Percentiles rank a stretch among this genome's conserved stretches.
These are phyloP conservation scores for Rotaria magnacalcarata DNA, from an alignment of 2,888 invertebrate species.

Conservation along the genomic window DNA sequence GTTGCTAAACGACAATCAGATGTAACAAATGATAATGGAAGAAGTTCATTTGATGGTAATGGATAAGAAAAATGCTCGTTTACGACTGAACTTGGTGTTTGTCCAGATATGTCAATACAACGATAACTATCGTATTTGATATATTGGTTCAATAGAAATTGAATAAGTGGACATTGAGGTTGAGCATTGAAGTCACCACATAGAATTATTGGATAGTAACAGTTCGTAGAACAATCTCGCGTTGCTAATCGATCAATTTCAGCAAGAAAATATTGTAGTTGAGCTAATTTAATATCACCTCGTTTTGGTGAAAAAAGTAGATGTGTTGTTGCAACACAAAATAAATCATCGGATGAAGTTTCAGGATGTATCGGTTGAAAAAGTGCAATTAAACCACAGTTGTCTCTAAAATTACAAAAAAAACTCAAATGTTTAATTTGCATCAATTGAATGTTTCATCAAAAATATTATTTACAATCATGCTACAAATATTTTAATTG, in stretches of 20 bases:
- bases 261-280: slow-evolving; percentile 75
- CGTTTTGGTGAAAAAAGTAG: slow-evolving; percentile 83
- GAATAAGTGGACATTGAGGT: neutral
- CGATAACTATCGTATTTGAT: neutral
- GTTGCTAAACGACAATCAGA: slow-evolving; percentile 4
- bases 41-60: neutral
- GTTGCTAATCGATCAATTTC: slow-evolving; percentile 72
- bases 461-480: too few relatives aligned
- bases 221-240: slow-evolving; percentile 44
- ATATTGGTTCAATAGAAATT: neutral
- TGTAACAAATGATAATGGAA: neutral
- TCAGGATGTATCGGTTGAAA: slow-evolving; percentile 59
- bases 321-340: slow-evolving; percentile 87
- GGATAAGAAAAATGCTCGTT: neutral
- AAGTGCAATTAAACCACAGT: slow-evolving; percentile 77
- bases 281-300: slow-evolving; percentile 81
- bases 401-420: slow-evolving; percentile 63
- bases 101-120: neutral
- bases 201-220: slow-evolving; percentile 74
- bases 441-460: too few relatives aligned
- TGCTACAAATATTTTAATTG: too few relatives aligned
- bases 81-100: neutral
- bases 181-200: slow-evolving; percentile 87
- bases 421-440: neutral
- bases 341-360: slow-evolving; percentile 14